Evolutionary conservation across 2,888 invertebrate species (phyloP).

Genomic region (Lithophane ornitopus): DNA sequence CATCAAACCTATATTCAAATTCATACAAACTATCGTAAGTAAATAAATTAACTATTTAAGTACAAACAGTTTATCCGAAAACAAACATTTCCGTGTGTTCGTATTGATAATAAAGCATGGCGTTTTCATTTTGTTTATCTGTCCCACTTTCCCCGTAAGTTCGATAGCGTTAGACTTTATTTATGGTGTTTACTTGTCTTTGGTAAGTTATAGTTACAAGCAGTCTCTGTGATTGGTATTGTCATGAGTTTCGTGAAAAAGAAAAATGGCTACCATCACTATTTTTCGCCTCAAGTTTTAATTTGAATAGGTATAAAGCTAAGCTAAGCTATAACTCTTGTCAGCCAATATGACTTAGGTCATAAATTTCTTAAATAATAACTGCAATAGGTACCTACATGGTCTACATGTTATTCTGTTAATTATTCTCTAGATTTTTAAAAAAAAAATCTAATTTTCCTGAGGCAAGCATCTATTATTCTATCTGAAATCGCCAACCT

Average conservation of each 20-base stretch:
- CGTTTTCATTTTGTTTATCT: constrained; percentile 27
- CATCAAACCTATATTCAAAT: not conserved
- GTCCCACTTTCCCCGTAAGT: constrained; percentile 23
- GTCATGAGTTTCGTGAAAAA: not conserved
- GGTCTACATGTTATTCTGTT: not conserved
- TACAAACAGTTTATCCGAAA: constrained; percentile 6
- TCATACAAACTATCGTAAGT: constrained; percentile 8
- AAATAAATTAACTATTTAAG: constrained; percentile 10
- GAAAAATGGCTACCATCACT: not conserved
- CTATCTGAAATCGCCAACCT: not conserved
- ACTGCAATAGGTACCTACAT: too few relatives aligned
- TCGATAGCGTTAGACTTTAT: constrained; percentile 16
- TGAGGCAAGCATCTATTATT: not conserved
- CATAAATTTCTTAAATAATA: too few relatives aligned
- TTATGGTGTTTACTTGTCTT: constrained; percentile 49
- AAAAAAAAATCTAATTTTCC: too few relatives aligned
- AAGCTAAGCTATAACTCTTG: too few relatives aligned
- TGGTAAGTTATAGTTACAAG: constrained; percentile 6
- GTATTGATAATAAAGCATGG: not conserved
- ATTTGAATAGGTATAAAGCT: not conserved
- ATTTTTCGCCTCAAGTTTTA: not conserved
- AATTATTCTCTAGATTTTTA: not conserved
- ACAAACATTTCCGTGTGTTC: constrained; percentile 26
- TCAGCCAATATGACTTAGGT: too few relatives aligned
- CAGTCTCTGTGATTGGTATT: not conserved